Evolutionary conservation across 2,797 vertebrate genomes (phyloP).

Genomic region (Micromesistius poutassou): DNA sequence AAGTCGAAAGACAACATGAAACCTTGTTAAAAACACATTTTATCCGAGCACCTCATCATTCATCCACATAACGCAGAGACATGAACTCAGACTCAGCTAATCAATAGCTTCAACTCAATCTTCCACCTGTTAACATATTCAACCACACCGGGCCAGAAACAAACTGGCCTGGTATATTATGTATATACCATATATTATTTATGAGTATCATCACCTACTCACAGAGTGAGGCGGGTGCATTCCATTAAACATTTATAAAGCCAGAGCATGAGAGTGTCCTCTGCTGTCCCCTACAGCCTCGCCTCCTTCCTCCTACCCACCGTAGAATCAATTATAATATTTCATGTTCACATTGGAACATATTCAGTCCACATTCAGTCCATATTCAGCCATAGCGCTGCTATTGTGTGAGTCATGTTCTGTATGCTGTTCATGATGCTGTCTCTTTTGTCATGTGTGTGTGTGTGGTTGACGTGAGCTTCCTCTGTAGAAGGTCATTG

Average conservation of each 20-base stretch:
- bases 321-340: neutral
- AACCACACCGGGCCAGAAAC: neutral
- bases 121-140: neutral
- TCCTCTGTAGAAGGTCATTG: neutral
- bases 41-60: neutral
- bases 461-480: neutral
- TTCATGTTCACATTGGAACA: neutral
- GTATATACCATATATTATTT: neutral
- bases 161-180: neutral
- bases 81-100: neutral
- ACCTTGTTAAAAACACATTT: neutral
- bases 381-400: neutral
- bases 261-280: neutral
- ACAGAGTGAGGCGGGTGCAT: neutral
- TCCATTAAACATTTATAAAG: neutral
- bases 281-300: neutral
- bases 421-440: neutral
- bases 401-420: neutral
- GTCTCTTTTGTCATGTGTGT: neutral
- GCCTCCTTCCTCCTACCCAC: neutral
- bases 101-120: neutral
- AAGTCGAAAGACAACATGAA: neutral
- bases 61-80: neutral
- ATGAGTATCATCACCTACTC: neutral
- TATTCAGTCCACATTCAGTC: too few species aligned